Evolutionary conservation across 1,140 invertebrate species (phyloP), one percentile per base, ranked within the genome.

Genomic region (Cheumatopsyche charites): DNA sequence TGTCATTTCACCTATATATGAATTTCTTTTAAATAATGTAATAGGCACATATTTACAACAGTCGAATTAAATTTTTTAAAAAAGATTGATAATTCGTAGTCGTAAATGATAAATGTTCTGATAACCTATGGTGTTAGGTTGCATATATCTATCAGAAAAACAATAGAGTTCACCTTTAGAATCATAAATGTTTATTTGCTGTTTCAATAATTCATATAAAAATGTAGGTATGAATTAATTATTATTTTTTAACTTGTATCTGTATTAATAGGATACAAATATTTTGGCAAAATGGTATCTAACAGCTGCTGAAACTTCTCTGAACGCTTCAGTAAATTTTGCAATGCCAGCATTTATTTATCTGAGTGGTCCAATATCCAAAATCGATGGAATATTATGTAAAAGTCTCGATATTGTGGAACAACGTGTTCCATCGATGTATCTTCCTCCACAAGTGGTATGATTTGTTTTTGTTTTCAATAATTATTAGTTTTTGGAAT

Each of bases 391-490:
- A 52, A 83, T 92, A 19, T 85, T 93, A 36, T 93, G 91, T 79
- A 90, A 88, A 78, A 90, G 90, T 23, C 86, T 94, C 49, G 91
- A 93, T 77, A 87, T 91, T 6, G 88, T 93, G 0, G 92, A 93
- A 77, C 86, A 91, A 76, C 86, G 87, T 73, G 87, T 92, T n/a
- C 92, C 92, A 0, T 87, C 89, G 0, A 88, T 93, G 55, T 87
- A 92, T 80, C 80, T 93, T 68, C 90, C 90, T 5, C 91, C 92
- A 1, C 86, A 92, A 83, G 86, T 90, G 81, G 92, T 93, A 84
- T 88, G 83, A 76, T 29, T 9, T 29, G 29, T 36, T 36, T 36
- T 17, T 17, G 4, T 47, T n/a, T 47, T 12, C 23, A 5, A 12
- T 61, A 3, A 25, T n/a, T 66, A 23, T 19, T 41, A 63, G 25